Percentiles rank a stretch among this genome's conserved stretches.
Evolutionary conservation across 2,113 vertebrate species (phyloP).

Genomic region (Tangachromis dhanisi): DNA sequence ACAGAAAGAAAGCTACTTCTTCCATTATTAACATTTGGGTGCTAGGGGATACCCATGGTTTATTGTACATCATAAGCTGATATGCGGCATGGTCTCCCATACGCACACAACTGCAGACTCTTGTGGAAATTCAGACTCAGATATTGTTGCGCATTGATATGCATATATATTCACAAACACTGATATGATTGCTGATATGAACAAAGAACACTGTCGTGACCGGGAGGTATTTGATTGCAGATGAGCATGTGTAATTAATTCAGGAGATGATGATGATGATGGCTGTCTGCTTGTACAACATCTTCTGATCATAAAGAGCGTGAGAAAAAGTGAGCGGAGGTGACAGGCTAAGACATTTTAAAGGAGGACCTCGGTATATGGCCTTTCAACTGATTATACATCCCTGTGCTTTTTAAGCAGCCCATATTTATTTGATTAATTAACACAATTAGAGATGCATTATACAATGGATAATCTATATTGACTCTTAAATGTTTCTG

Average conservation of each 20-base stretch:
- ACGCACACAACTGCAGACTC: background rate
- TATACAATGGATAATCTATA: background rate
- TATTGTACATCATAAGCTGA: constrained; percentile 5
- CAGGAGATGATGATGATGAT: background rate
- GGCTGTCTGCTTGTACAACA: background rate
- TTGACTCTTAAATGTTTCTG: background rate
- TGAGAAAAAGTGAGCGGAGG: background rate
- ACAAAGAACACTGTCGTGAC: background rate
- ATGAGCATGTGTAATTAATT: constrained; percentile 26
- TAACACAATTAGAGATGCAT: background rate
- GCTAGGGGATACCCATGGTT: constrained; percentile 12
- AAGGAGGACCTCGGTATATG: background rate
- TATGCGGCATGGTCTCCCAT: background rate
- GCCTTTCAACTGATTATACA: background rate
- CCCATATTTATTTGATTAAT: background rate
- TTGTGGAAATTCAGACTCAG: background rate
- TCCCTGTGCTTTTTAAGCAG: background rate
- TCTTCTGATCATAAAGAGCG: background rate
- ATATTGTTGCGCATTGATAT: background rate
- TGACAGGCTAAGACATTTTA: background rate
- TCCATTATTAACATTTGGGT: constrained; percentile 53
- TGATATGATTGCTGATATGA: background rate
- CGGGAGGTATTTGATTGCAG: constrained; percentile 8
- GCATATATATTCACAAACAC: constrained; percentile 1
- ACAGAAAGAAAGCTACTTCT: constrained; percentile 36